Evolutionary conservation across 2,888 invertebrate species (phyloP), one percentile per base, ranked within the genome.

Genomic region (Cyclophora punctaria): DNA sequence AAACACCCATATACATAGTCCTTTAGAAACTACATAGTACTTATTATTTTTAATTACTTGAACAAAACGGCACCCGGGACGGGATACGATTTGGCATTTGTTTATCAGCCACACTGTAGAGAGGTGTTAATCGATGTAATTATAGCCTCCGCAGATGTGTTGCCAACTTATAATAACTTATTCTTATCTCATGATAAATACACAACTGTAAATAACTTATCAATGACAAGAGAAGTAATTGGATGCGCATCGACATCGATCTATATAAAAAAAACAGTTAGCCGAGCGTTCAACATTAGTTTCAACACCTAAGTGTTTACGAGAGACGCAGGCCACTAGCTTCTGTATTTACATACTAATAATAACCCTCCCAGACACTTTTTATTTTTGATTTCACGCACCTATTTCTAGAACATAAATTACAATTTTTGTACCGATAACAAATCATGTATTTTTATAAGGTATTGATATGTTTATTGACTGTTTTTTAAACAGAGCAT

Each of bases 211-310:
- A 81, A 83, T 81, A 78, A 80, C 73, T 64, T 66, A 66, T 66
- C 76, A 76, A 70, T 78, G 80, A 80, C 81, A 78, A 64, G 75
- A 67, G 64, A 63, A 75, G 76, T 83, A 82, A 83, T 82, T 82
- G 81, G 78, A 68, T 72, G 72, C 66, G 71, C 70, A 68, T 71
- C 71, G 63, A 73, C 74, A 74, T 76, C 69, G 73, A 75, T 74
- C 75, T 5, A 37, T 5, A 37, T 5, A 37, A 37, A 37, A n/a
- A 20, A 20, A 20, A 20, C 20, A 20, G 20, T 20, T 5, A 37
- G 37, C 5, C 5, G 37, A 37, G 37, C 37, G 37, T 37, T 5
- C 4, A 37, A 37, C 37, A 37, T 37, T 37, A 37, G 37, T 37
- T 37, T 37, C 37, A 37, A 37, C 37, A 42, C n/a, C 42, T 43